These are phyloP conservation scores for Acanthopagrus latus DNA, from an alignment of 2,797 vertebrate species.

Conservation along the genomic window DNA sequence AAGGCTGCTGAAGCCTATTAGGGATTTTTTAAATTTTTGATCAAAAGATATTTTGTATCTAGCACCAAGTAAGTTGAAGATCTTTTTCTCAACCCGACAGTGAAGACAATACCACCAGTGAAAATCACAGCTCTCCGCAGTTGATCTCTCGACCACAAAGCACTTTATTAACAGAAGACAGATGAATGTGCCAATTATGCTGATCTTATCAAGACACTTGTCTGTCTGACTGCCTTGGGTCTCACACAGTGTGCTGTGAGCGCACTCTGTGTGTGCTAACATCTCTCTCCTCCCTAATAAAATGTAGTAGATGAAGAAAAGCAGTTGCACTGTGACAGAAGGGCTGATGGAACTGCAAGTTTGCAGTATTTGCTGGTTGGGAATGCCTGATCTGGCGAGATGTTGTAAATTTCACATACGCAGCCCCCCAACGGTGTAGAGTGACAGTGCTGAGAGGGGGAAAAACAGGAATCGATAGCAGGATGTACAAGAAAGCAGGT, in stretches of 20 bases:
- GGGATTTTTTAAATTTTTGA: background rate
- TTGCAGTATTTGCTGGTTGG: conserved; percentile 55
- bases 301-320: conserved; percentile 45
- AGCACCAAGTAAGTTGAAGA: background rate
- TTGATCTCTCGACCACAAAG: conserved; percentile 60
- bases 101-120: conserved; percentile 24
- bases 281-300: conserved; percentile 24
- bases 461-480: conserved; percentile 77
- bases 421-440: conserved; percentile 57
- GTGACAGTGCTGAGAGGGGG: conserved; percentile 73
- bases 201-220: conserved; percentile 68
- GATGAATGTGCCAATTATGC: conserved; percentile 76
- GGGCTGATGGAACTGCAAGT: conserved; percentile 55
- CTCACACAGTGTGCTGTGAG: conserved; percentile 10
- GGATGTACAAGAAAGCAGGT: conserved; percentile 57
- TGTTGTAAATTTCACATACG: conserved; percentile 71
- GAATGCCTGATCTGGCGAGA: conserved; percentile 56
- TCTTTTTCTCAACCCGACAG: conserved; percentile 11
- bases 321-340: conserved; percentile 39
- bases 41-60: conserved; percentile 14
- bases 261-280: conserved; percentile 24
- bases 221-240: conserved; percentile 57
- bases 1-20: background rate
- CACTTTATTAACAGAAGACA: conserved; percentile 64
- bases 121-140: conserved; percentile 40